phyloP scores from a whole-genome alignment of 2,113 vertebrate genomes.

The Plestiodon gilberti region DNA sequence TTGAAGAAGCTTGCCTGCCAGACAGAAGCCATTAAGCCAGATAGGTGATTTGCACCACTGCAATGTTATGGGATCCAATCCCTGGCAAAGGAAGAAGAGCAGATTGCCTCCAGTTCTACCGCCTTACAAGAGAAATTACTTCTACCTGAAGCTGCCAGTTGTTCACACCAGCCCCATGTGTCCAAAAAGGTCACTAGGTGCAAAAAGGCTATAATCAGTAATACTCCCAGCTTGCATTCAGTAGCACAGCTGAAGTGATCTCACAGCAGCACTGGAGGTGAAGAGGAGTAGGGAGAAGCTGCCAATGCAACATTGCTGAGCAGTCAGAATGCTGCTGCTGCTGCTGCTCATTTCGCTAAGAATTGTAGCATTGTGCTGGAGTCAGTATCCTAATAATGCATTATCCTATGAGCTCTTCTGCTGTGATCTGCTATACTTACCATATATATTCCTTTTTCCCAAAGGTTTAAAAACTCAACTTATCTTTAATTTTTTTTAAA shows the following conservation, averaged over 20 bases:
- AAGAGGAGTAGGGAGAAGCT: background rate
- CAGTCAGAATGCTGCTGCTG: background rate
- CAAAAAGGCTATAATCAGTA: background rate
- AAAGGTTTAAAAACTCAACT: background rate
- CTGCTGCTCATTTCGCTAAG: background rate
- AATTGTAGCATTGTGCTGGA: background rate
- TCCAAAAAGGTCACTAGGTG: background rate
- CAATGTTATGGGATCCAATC: background rate
- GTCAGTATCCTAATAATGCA: background rate
- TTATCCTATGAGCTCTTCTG: background rate
- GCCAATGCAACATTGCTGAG: background rate
- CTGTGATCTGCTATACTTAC: background rate
- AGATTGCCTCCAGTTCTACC: background rate
- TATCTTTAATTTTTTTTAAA: too few species aligned
- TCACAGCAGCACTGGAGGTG: background rate
- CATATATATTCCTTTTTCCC: background rate
- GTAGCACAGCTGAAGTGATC: background rate
- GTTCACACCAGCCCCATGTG: background rate
- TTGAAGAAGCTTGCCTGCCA: background rate
- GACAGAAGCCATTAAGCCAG: background rate
- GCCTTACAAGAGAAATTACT: background rate
- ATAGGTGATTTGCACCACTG: background rate
- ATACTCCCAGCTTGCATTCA: background rate
- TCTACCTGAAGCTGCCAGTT: background rate
- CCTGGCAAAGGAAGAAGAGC: background rate